A percentile compares a stretch with the other conserved stretches of the same genome.
Evolutionary conservation across 2,888 invertebrate genomes (phyloP).

Genomic region (Microplitis deprimator): DNA sequence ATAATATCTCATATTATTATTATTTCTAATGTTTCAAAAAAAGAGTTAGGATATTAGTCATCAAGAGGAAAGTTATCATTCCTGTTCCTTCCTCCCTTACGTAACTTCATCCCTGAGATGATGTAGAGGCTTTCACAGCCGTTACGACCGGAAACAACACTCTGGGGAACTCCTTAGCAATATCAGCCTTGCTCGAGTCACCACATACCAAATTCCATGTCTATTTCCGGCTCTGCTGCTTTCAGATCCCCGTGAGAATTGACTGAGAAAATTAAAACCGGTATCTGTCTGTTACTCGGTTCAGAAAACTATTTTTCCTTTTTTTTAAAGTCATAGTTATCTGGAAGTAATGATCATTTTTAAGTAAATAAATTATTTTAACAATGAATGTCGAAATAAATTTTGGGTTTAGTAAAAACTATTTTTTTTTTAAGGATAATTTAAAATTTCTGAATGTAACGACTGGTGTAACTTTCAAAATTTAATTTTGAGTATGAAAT

Average conservation of each 20-base stretch:
- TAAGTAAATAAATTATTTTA: background rate
- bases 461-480: background rate
- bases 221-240: conserved; percentile 48
- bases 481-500: background rate
- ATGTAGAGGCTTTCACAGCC: conserved; percentile 46
- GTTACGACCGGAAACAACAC: conserved; percentile 50
- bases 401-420: too few relatives aligned
- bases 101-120: conserved; percentile 51
- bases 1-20: background rate
- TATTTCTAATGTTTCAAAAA: background rate
- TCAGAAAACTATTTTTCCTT: background rate
- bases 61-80: background rate
- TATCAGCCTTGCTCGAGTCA: conserved; percentile 52
- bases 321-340: background rate
- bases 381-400: too few relatives aligned
- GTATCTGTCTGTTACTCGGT: background rate
- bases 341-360: background rate
- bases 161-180: conserved; percentile 59
- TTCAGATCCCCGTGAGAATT: conserved; percentile 45
- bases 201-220: conserved; percentile 54
- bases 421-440: too few relatives aligned
- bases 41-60: background rate
- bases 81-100: background rate
- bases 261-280: conserved; percentile 39
- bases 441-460: too few relatives aligned